Evolutionary conservation across 2,797 vertebrate genomes (phyloP).

Genomic region (Graptemys geographica): DNA sequence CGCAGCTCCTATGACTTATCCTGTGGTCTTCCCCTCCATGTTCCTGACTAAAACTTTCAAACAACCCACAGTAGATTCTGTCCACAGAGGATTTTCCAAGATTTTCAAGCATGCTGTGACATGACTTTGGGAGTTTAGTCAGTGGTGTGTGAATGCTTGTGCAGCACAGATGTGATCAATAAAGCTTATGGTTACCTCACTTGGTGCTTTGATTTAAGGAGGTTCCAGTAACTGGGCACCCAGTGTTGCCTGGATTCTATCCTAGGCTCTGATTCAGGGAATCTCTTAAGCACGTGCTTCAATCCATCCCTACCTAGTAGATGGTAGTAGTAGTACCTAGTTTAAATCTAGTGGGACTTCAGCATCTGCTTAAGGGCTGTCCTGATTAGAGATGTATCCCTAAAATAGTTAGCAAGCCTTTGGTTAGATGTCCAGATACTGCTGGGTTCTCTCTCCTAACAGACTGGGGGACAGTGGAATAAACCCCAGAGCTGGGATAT

Average conservation of each 20-base stretch:
- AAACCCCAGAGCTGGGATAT: background rate
- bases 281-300: background rate
- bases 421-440: background rate
- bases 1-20: background rate
- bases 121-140: background rate
- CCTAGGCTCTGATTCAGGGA: background rate
- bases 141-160: background rate
- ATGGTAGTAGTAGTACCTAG: too few species aligned
- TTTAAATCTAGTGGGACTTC: background rate
- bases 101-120: slow-evolving; percentile 3
- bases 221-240: background rate
- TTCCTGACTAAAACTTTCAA: background rate
- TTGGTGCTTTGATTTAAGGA: background rate
- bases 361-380: rapidly evolving
- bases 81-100: background rate
- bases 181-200: background rate
- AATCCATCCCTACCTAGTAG: background rate
- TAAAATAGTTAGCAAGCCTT: background rate
- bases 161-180: background rate
- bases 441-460: background rate
- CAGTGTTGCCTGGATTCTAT: background rate
- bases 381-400: background rate
- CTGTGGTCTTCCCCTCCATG: background rate
- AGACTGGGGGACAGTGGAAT: background rate
- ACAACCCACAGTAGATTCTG: background rate